Percentiles rank a stretch among this genome's conserved stretches.
phyloP scores from a whole-genome alignment of 2,888 invertebrate genomes.

The Poecilus cupreus region DNA sequence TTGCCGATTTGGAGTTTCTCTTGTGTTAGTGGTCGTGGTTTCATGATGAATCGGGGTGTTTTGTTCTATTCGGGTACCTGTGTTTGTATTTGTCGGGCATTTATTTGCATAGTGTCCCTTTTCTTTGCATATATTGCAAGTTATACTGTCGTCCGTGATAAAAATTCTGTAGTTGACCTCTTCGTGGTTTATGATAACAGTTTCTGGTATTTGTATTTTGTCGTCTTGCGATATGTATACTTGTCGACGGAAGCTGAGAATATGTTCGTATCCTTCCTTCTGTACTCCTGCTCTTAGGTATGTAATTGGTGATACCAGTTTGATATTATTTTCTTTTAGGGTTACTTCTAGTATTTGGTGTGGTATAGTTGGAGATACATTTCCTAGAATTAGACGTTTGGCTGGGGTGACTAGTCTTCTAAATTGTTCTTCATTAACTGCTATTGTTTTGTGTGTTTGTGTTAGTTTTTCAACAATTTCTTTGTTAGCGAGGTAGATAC shows the following conservation, averaged over 20 bases:
- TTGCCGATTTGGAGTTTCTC: not conserved
- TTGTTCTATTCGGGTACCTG: too few species aligned
- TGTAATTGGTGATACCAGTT: slow-evolving; percentile 43
- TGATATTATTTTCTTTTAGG: not conserved
- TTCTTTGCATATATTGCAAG: slow-evolving; percentile 20
- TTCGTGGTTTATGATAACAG: slow-evolving; percentile 55
- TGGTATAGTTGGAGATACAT: slow-evolving; percentile 40
- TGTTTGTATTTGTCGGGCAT: not conserved
- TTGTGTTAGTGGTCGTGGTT: too few species aligned
- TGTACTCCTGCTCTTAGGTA: slow-evolving; percentile 35
- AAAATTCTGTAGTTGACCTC: too few species aligned
- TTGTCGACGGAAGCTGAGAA: slow-evolving; percentile 59
- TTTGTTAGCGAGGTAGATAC: slow-evolving; percentile 56
- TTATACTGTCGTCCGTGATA: not conserved
- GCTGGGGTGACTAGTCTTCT: not conserved
- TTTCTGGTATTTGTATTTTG: slow-evolving; percentile 54
- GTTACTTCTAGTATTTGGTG: not conserved
- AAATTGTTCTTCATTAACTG: slow-evolving; percentile 32
- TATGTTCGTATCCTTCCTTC: slow-evolving; percentile 50
- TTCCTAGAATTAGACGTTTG: slow-evolving; percentile 19
- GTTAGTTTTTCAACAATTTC: slow-evolving; percentile 45
- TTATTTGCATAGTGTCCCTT: slow-evolving; percentile 9
- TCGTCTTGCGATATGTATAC: slow-evolving; percentile 51
- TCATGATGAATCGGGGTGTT: too few species aligned
- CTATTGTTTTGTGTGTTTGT: slow-evolving; percentile 33